A percentile compares a stretch with the other conserved stretches of the same genome.
These are phyloP conservation scores for Orchesella cincta DNA, from an alignment of 1,140 invertebrate species.

Conservation along the genomic window DNA sequence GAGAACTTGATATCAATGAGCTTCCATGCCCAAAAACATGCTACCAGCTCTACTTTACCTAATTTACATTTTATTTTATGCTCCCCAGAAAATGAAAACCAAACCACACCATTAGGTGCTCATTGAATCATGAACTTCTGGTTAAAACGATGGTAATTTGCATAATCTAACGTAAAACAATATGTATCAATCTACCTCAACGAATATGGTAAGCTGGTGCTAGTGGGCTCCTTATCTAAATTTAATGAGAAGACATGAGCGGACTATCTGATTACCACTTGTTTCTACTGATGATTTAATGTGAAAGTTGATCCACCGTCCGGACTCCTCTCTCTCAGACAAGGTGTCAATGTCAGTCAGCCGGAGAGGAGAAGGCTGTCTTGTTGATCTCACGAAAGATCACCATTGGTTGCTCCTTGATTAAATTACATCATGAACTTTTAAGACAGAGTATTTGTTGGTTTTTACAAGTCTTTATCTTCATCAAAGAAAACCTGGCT, in stretches of 20 bases:
- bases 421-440: neutral
- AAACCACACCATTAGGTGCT: neutral
- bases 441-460: neutral
- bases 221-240: neutral
- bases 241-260: slow-evolving; percentile 21
- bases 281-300: neutral
- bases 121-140: neutral
- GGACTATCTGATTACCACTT: slow-evolving; percentile 22
- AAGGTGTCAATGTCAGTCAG: slow-evolving; percentile 12
- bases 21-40: too few relatives aligned
- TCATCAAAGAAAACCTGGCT: neutral
- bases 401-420: neutral
- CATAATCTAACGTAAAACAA: too few relatives aligned
- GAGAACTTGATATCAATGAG: too few relatives aligned
- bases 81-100: neutral
- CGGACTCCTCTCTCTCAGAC: neutral
- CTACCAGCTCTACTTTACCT: too few relatives aligned
- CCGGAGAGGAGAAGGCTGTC: too few relatives aligned
- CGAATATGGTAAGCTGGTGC: neutral
- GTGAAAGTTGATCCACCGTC: slow-evolving; percentile 6
- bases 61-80: neutral
- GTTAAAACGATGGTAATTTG: too few relatives aligned
- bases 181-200: too few relatives aligned
- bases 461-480: neutral
- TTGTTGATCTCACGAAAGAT: neutral